phyloP scores from a whole-genome alignment of 2,888 invertebrate genomes.

The Mythimna pallens region DNA sequence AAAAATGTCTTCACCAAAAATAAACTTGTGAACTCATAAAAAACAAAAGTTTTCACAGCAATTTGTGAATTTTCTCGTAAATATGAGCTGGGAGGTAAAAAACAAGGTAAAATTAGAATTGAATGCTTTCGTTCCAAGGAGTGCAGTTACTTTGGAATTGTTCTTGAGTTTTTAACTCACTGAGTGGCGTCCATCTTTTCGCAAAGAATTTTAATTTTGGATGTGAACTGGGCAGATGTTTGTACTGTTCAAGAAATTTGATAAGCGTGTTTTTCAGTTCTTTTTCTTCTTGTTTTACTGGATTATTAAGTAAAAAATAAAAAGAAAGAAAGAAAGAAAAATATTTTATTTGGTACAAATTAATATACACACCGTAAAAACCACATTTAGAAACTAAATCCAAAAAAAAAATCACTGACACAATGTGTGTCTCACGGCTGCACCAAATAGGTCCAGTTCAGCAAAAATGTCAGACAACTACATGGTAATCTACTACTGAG shows the following conservation, averaged over 20 bases:
- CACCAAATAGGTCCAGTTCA: too few relatives aligned
- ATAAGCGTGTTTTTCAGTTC: constrained; percentile 20
- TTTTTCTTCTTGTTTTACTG: constrained; percentile 12
- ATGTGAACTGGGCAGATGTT: constrained; percentile 45
- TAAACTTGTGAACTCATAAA: constrained; percentile 56
- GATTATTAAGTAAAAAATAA: constrained; percentile 14
- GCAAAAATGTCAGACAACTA: too few relatives aligned
- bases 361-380: too few relatives aligned
- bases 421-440: too few relatives aligned
- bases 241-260: constrained; percentile 13
- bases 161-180: constrained; percentile 55
- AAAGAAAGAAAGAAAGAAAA: neutral
- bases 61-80: constrained; percentile 63
- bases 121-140: constrained; percentile 58
- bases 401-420: too few relatives aligned
- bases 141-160: constrained; percentile 59
- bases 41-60: constrained; percentile 60
- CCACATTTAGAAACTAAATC: too few relatives aligned
- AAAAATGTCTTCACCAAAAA: constrained; percentile 56
- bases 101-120: constrained; percentile 69
- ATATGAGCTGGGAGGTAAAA: constrained; percentile 60
- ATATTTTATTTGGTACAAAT: too few relatives aligned
- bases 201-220: constrained; percentile 36
- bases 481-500: too few relatives aligned
- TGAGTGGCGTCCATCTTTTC: constrained; percentile 41